Evolutionary conservation across 2,113 vertebrate genomes (phyloP).

Genomic region (Corynorhinus townsendii): DNA sequence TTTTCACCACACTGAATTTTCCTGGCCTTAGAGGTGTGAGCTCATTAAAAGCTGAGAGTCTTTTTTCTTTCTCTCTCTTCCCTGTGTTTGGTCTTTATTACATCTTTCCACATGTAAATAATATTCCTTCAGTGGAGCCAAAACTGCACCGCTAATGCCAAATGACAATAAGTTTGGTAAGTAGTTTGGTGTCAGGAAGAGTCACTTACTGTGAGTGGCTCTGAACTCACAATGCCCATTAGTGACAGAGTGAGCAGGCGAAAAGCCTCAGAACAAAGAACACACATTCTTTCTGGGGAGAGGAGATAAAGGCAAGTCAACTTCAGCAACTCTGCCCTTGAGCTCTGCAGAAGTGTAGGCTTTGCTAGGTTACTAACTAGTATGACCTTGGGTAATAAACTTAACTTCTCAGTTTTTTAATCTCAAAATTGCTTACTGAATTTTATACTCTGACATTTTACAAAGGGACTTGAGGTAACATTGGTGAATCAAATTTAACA

Average conservation of each 20-base stretch:
- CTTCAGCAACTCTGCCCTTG: background rate
- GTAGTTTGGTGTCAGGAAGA: background rate
- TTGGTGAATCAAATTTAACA: slow-evolving; percentile 45
- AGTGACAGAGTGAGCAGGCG: background rate
- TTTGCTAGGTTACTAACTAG: background rate
- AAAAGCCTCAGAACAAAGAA: background rate
- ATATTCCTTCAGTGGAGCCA: background rate
- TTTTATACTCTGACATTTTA: slow-evolving; percentile 45
- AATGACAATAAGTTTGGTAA: background rate
- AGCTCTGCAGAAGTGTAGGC: background rate
- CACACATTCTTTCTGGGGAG: background rate
- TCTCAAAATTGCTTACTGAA: slow-evolving; percentile 43
- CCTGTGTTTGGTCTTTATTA: background rate
- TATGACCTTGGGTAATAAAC: background rate
- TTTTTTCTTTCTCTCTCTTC: background rate
- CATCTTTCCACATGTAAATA: background rate
- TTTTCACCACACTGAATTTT: background rate
- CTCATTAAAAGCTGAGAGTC: background rate
- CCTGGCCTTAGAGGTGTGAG: background rate
- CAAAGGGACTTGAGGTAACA: background rate
- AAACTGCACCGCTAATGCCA: background rate
- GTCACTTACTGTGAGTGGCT: background rate
- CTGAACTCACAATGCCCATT: background rate
- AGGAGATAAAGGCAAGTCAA: background rate
- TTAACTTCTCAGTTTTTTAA: slow-evolving; percentile 6